Evolutionary conservation across 2,113 vertebrate species (phyloP), one percentile per base, ranked within the genome.

Genomic region (Ailurus styani): DNA sequence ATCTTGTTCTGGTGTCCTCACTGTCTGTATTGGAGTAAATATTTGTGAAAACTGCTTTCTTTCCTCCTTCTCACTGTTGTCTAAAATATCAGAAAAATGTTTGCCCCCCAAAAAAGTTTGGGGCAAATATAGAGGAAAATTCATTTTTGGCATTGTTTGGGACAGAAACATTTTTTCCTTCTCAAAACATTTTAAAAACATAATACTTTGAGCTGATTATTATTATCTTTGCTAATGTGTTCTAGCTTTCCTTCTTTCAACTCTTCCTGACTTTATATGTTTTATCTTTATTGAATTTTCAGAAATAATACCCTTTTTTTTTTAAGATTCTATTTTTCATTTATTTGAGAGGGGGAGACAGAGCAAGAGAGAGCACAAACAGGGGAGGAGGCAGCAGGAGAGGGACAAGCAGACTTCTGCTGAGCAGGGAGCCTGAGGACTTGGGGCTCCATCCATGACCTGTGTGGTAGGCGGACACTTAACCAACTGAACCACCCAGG

Each of bases 1-100:
- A 96, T 77, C n/a, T 97, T 98, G 83, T 95, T 64, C 55, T 60
- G 47, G 12, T 97, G 75, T 93, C 89, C 87, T 42, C 50, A 9
- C 68, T 96, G 62, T 97, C 66, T 20, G 7, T 66, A 17, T 60
- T 42, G 87, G 92, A n/a, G 68, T 94, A 92, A 77, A 7, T 45
- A 0, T 83, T 91, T 89, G 64, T 87, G 62, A 92, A 91, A 55
- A 42, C 21, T 82, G 27, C 20, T 62, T 52, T 17, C 11, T 95
- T 85, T 89, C 14, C 37, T 89, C 13, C 70, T 62, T 90, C 37
- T 92, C 11, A 45, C 60, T 70, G n/a, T 31, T 78, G 11, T 5
- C 21, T 37, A 93, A 50, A 42, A 66, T 55, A 75, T 37, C 60
- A 91, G 54, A 95, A 95, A 84, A 70, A 81, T 90, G 50, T 86